These are phyloP conservation scores for Dione vanillae DNA, from an alignment of 2,888 invertebrate species.

Conservation along the genomic window DNA sequence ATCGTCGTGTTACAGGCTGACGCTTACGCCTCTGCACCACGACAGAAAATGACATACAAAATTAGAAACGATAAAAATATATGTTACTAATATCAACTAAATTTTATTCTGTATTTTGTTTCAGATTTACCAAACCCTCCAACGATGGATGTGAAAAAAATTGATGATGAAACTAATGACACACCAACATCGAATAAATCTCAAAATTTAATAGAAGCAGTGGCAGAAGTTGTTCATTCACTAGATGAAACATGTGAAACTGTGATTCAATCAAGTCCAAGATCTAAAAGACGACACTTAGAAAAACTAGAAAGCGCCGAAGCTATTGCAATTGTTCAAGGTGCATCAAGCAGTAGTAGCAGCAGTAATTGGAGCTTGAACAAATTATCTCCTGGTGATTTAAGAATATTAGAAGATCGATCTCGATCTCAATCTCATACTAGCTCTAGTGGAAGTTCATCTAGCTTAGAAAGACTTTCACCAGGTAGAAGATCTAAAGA, in stretches of 20 bases:
- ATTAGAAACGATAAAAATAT: background rate
- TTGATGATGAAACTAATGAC: constrained; percentile 54
- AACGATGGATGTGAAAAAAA: constrained; percentile 54
- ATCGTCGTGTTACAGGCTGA: too few relatives aligned
- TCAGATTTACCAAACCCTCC: constrained; percentile 61
- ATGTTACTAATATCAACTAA: background rate
- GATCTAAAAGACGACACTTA: constrained; percentile 78
- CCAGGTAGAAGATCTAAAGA: constrained; percentile 81
- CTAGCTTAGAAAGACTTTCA: constrained; percentile 78
- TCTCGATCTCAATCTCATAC: constrained; percentile 80
- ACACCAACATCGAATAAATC: constrained; percentile 61
- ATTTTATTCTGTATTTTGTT: constrained; percentile 48
- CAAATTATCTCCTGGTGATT: constrained; percentile 79
- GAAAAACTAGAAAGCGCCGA: constrained; percentile 80
- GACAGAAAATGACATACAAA: too few relatives aligned
- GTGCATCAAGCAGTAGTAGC: constrained; percentile 79
- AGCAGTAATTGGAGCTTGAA: constrained; percentile 83
- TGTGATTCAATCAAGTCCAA: constrained; percentile 86
- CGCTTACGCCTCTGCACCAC: too few relatives aligned
- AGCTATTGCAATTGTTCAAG: constrained; percentile 75
- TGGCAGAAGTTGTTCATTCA: constrained; percentile 86
- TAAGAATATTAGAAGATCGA: constrained; percentile 76
- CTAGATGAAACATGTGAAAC: constrained; percentile 88
- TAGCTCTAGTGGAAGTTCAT: constrained; percentile 81
- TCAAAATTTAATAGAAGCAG: constrained; percentile 85